Base-by-base conservation (phyloP, 1,140 invertebrate genomes). In the Anoplolepis gracilipes region DNA sequence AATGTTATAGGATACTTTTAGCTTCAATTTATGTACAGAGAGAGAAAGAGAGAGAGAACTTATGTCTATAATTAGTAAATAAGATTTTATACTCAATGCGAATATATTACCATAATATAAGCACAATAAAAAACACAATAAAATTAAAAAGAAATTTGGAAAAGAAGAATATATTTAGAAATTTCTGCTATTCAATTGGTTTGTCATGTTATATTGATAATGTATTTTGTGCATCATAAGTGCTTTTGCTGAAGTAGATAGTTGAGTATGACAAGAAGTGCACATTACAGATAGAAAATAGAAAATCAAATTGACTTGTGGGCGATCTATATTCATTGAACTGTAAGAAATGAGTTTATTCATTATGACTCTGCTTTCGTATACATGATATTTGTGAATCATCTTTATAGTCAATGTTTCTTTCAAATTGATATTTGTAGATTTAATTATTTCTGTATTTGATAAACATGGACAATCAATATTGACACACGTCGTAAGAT, bases 1-100 rank as follows among this genome's bases (percentile, higher is more conserved):
- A 53, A 53, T 49, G 70, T 81, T 85, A 70, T 77, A 85, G 72
- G 42, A 77, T 62, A 79, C 39, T 55, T 78, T 64, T 59, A 75
- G 86, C 81, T 65, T 79, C 65, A 85, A 87, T 86, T 88, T 92
- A 85, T 92, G 90, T 92, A 91, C 85, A 92, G 87, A 19, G 46
- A 16, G 10, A 49, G 46, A 49, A 16, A 49, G 4, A 49, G 13
- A 49, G 46, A 49, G 16, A 49, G 16, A 92, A 90, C 79, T 86
- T 87, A 49, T 91, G 61, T 49, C 46, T 90, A 89, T 85, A 87
- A 87, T 64, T n/a, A 61, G 73, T 89, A 91, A 90, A 62, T 79
- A 88, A 88, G 70, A 86, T 91, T 90, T 91, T 91, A 87, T 91
- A 91, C 90, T 90, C 76, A 42, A 90, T 61, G 65, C 10, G 76